Base-by-base conservation (phyloP, 2,797 vertebrate genomes). In the Poecilia velifera region DNA sequence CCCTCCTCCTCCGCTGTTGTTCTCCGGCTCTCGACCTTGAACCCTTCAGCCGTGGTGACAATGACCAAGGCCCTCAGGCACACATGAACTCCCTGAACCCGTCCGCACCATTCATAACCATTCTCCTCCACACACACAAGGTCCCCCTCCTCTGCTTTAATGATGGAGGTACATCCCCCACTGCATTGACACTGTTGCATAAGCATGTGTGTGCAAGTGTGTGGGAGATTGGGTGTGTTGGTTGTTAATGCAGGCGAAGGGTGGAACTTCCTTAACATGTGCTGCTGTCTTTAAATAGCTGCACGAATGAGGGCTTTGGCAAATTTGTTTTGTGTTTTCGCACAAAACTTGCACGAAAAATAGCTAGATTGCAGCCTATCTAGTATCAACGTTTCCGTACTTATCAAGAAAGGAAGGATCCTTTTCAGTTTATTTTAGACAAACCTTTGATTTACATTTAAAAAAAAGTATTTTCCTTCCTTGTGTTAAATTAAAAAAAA, bases 21-120 rank as follows among this genome's bases (percentile, higher is more conserved):
- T 78, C 68, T 78, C 73, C 22, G 77, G 74, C 85, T 72, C 79
- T 74, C 91, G 90, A 94, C 94, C 94, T 94, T 94, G 92, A 95
- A 92, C 93, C 91, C 84, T 73, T 79, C 79, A 79, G 76, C 76
- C 83, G 83, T 87, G 82, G 82, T 76, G 79, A 89, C 86, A 87
- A 78, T 90, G 92, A 84, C 82, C 31, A 45, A 81, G 73, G 53
- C 82, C 81, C 87, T 84, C 80, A 47, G 80, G 85, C 79, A 73
- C 86, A 83, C 85, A 87, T 89, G 85, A 93, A 92, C 91, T 88
- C 87, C 41, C 77, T 91, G 90, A 95, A 93, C 90, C 79, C 78
- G 47, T 82, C 79, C 76, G 76, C 39, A 2, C 84, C 89, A 90
- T 90, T 92, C 90, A 90, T 47, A 77, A 80, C 82, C 83, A 78